phyloP scores from a whole-genome alignment of 2,113 vertebrate species.

The Ibidorhyncha struthersii region DNA sequence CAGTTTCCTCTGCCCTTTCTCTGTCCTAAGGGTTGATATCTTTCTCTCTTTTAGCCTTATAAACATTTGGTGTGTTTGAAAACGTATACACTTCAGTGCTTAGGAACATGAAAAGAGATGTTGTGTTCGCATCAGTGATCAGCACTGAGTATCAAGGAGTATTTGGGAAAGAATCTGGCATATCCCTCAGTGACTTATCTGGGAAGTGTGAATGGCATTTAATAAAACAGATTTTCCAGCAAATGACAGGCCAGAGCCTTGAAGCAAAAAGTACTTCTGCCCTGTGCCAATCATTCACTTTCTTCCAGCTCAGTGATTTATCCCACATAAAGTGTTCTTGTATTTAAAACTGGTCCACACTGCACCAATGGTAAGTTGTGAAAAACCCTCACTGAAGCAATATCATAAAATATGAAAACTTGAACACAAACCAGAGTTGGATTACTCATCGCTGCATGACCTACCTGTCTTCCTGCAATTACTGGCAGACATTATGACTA shows the following conservation, averaged over 20 bases:
- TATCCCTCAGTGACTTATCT: conserved; percentile 58
- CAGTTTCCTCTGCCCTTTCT: not conserved
- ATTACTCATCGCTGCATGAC: not conserved
- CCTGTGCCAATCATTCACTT: conserved; percentile 62
- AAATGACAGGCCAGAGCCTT: conserved; percentile 58
- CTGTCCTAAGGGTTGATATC: not conserved
- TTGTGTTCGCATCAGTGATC: conserved; percentile 37
- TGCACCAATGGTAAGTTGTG: not conserved
- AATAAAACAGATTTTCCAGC: conserved; percentile 66
- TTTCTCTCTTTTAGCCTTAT: not conserved
- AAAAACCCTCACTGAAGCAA: not conserved
- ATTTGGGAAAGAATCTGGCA: conserved; percentile 42
- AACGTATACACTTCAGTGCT: conserved; percentile 21
- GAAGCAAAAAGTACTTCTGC: conserved; percentile 65
- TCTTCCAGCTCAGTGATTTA: conserved; percentile 42
- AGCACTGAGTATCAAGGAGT: conserved; percentile 19
- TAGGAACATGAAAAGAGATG: conserved; percentile 62
- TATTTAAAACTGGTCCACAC: not conserved
- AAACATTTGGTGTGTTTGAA: not conserved
- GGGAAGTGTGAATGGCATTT: conserved; percentile 67
- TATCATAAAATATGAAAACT: not conserved
- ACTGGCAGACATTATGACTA: not conserved
- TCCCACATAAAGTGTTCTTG: conserved; percentile 11
- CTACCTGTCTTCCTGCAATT: not conserved
- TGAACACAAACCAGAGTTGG: not conserved